Percentiles rank a stretch among this genome's conserved stretches.
phyloP scores from a whole-genome alignment of 2,888 invertebrate species.

The Coremacera marginata region DNA sequence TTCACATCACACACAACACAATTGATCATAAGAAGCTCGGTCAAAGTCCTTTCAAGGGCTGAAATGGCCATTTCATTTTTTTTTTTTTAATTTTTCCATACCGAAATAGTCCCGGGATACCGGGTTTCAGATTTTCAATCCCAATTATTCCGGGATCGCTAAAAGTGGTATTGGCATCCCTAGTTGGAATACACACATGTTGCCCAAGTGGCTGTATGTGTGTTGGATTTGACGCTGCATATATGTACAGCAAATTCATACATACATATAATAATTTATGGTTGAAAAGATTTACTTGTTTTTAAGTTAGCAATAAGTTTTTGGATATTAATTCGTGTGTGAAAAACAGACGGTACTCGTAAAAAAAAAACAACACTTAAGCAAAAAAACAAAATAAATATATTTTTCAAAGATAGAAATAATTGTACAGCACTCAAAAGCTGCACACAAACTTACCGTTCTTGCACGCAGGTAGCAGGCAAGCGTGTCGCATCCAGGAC shows the following conservation, averaged over 20 bases:
- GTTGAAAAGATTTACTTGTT: not conserved
- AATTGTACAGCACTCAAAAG: not conserved
- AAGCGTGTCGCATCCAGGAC: slow-evolving; percentile 83
- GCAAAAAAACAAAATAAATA: not conserved
- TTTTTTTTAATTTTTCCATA: no score
- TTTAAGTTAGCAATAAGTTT: not conserved
- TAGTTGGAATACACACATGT: no score
- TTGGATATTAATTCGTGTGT: not conserved
- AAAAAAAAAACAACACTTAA: not conserved
- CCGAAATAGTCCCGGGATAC: no score
- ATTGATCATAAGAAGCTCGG: no score
- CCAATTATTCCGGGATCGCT: no score
- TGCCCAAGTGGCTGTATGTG: no score
- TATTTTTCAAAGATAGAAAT: not conserved
- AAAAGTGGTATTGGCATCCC: no score
- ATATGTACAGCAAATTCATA: not conserved
- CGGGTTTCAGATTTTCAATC: no score
- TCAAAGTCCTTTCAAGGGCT: no score
- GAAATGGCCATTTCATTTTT: no score
- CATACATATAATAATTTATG: not conserved
- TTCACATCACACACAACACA: no score
- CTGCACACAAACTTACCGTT: slow-evolving; percentile 70
- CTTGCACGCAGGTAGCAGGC: slow-evolving; percentile 91
- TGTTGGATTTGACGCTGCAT: no score
- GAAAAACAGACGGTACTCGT: not conserved